phyloP scores from a whole-genome alignment of 2,888 invertebrate genomes.

The Drosophila rellima region DNA sequence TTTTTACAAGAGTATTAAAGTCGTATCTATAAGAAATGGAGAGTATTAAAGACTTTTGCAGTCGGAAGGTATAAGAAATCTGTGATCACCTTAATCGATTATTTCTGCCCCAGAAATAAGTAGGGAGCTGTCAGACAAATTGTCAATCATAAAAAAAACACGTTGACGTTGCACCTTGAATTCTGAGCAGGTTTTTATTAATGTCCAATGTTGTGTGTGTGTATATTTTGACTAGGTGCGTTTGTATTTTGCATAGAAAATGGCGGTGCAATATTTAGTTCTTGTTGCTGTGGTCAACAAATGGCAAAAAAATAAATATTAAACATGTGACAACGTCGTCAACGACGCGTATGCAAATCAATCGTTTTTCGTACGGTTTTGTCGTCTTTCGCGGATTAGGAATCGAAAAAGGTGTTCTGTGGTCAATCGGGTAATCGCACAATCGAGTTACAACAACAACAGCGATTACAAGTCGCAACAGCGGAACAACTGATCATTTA shows the following conservation, averaged over 20 bases:
- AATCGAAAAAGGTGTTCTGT: slow-evolving; percentile 48
- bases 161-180: slow-evolving; percentile 41
- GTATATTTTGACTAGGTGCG: slow-evolving; percentile 26
- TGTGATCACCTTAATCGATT: slow-evolving; percentile 1
- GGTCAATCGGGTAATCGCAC: slow-evolving; percentile 32
- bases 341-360: slow-evolving; percentile 58
- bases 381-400: slow-evolving; percentile 25
- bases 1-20: too few relatives aligned
- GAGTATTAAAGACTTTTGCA: neutral
- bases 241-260: slow-evolving; percentile 24
- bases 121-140: slow-evolving; percentile 3
- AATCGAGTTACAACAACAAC: slow-evolving; percentile 7
- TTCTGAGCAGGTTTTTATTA: slow-evolving; percentile 37
- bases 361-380: slow-evolving; percentile 10
- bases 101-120: slow-evolving; percentile 8
- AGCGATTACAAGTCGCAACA: slow-evolving; percentile 14
- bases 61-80: neutral
- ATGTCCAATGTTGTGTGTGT: slow-evolving; percentile 33
- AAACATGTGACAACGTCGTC: slow-evolving; percentile 55
- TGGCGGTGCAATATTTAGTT: slow-evolving; percentile 50
- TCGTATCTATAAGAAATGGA: too few relatives aligned
- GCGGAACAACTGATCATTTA: slow-evolving; percentile 34
- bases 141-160: slow-evolving; percentile 27
- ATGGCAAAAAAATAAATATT: slow-evolving; percentile 82
- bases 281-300: slow-evolving; percentile 77